A percentile compares a stretch with the other conserved stretches of the same genome.
Conservation (phyloP, 2,797 vertebrate species). For the Eulemur coronatus region DNA sequence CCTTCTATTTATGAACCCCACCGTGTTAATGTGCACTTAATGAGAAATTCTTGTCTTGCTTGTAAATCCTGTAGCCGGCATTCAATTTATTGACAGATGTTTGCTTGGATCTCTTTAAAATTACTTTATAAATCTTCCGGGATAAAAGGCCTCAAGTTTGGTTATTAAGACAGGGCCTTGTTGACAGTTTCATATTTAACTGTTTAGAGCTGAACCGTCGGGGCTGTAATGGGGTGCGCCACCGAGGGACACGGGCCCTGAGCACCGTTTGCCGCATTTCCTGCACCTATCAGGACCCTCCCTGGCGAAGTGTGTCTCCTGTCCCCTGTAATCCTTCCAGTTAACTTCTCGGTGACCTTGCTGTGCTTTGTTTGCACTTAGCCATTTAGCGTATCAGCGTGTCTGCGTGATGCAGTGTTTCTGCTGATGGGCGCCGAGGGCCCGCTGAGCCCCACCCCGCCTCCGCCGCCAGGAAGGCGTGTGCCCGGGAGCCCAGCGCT, state of each 20-base stretch:
- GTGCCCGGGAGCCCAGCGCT: constrained; percentile 71
- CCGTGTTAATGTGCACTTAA: constrained; percentile 92
- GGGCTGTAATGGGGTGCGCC: constrained; percentile 64
- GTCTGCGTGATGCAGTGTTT: constrained; percentile 83
- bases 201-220: constrained; percentile 84
- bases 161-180: constrained; percentile 90
- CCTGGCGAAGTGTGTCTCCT: constrained; percentile 76
- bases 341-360: constrained; percentile 82
- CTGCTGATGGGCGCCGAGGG: constrained; percentile 82
- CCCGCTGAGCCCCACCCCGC: constrained; percentile 70
- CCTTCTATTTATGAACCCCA: constrained; percentile 90
- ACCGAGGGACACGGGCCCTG: constrained; percentile 62
- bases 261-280: constrained; percentile 60
- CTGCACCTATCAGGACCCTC: constrained; percentile 69
- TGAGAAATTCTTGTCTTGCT: constrained; percentile 92
- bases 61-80: constrained; percentile 91
- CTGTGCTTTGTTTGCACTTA: constrained; percentile 65
- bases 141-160: constrained; percentile 92
- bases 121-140: constrained; percentile 92
- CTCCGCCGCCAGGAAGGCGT: constrained; percentile 69
- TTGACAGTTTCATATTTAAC: constrained; percentile 91
- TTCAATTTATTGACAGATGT: constrained; percentile 94
- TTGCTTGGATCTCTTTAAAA: constrained; percentile 93
- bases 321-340: constrained; percentile 80
- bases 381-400: constrained; percentile 77